These are phyloP conservation scores for Pseudocheirus occidentalis DNA, from an alignment of 2,797 vertebrate species.

Conservation along the genomic window DNA sequence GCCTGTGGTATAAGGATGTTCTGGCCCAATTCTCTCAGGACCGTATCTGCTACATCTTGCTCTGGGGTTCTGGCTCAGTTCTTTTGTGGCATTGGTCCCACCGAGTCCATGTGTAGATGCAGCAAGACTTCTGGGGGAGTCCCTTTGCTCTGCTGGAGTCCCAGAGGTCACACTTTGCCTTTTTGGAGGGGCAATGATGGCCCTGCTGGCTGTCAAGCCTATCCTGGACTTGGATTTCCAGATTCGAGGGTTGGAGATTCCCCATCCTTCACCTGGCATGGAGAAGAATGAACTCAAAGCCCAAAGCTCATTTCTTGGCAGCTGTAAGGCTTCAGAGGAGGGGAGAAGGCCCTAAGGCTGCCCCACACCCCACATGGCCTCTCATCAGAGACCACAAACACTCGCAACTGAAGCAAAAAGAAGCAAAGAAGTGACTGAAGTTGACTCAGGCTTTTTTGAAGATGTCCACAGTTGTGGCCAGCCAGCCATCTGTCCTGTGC, in stretches of 20 bases:
- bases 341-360: neutral
- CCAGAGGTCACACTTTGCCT: neutral
- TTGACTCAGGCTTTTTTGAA: neutral
- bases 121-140: neutral
- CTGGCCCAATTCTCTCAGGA: neutral
- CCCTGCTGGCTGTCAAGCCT: neutral
- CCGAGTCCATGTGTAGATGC: neutral
- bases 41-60: neutral
- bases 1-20: neutral
- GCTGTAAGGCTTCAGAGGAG: neutral
- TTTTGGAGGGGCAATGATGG: neutral
- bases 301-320: neutral
- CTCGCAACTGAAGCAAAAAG: neutral
- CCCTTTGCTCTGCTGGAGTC: neutral
- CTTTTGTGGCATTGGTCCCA: neutral
- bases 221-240: neutral
- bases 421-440: neutral
- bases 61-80: neutral
- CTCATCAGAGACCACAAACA: too few species aligned
- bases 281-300: neutral
- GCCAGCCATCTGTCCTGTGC: neutral
- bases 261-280: neutral
- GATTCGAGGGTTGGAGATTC: neutral
- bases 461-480: neutral
- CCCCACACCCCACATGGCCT: neutral